Conservation (phyloP, 2,113 vertebrate species). For the Ptilorrhoa leucosticta region DNA sequence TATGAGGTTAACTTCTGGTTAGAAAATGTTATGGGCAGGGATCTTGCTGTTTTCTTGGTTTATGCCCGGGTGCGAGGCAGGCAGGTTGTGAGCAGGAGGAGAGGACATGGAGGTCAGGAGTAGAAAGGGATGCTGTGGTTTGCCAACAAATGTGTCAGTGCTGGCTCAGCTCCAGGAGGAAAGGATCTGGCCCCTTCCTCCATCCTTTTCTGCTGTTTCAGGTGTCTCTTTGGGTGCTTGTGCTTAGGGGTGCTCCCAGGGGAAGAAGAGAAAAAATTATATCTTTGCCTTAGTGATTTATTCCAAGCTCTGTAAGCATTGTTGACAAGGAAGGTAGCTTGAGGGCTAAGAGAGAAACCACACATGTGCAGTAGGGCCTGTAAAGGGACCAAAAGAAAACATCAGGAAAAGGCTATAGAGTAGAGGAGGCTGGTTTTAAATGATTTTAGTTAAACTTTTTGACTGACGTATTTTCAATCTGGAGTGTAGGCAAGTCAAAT, state of each 20-base stretch:
- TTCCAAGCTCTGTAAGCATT: neutral
- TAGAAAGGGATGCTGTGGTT: neutral
- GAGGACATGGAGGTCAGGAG: neutral
- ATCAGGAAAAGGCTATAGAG: neutral
- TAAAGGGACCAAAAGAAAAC: neutral
- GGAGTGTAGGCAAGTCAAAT: neutral
- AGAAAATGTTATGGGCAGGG: neutral
- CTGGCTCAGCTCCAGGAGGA: neutral
- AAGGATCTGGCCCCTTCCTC: neutral
- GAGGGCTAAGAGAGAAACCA: neutral
- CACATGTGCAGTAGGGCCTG: fast-evolving
- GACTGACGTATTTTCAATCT: neutral
- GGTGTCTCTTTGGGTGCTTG: neutral
- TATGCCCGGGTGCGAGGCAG: neutral
- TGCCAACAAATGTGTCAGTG: neutral
- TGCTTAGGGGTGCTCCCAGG: neutral
- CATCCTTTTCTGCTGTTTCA: fast-evolving
- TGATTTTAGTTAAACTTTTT: neutral
- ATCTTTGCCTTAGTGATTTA: neutral
- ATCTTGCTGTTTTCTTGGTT: neutral
- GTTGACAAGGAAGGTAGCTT: neutral
- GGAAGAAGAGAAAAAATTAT: neutral
- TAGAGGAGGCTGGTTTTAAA: neutral
- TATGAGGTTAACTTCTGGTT: neutral
- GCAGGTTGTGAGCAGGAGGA: neutral